Percentiles rank a stretch among this genome's conserved stretches.
Evolutionary conservation across 2,888 invertebrate species (phyloP).

Genomic region (Busseola fusca): DNA sequence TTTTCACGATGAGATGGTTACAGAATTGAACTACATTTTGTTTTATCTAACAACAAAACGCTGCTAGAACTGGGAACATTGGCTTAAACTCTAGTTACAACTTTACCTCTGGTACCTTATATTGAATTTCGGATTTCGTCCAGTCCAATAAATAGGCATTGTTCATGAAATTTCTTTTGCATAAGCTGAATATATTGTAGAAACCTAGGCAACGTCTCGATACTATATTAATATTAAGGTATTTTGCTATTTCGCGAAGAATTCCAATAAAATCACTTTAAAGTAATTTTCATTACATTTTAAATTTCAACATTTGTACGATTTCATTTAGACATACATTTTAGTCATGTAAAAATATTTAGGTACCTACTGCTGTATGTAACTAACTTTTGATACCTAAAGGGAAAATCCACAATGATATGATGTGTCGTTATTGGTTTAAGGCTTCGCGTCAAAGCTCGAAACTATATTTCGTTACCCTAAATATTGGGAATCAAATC

Average conservation of each 20-base stretch:
- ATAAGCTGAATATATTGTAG: not conserved
- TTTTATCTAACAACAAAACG: not conserved
- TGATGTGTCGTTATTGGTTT: not conserved
- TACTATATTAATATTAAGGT: not conserved
- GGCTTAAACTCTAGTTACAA: not conserved
- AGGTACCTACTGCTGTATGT: too few species aligned
- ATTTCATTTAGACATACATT: not conserved
- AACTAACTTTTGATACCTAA: not conserved
- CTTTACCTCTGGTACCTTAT: not conserved
- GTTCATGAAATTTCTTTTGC: not conserved
- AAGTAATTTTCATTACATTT: not conserved
- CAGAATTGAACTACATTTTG: too few species aligned
- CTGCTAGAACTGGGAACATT: not conserved
- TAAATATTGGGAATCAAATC: not conserved
- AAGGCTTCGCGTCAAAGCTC: not conserved
- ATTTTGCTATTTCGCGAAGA: not conserved
- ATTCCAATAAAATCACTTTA: not conserved
- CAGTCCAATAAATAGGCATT: not conserved
- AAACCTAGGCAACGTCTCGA: not conserved
- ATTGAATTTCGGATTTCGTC: not conserved
- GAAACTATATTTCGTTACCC: conserved; percentile 1
- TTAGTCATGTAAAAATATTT: not conserved
- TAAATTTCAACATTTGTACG: not conserved
- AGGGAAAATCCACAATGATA: not conserved
- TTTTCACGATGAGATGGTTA: too few species aligned